These are phyloP conservation scores for Xanthorhoe spadicearia DNA, from an alignment of 2,888 invertebrate species.

Conservation along the genomic window DNA sequence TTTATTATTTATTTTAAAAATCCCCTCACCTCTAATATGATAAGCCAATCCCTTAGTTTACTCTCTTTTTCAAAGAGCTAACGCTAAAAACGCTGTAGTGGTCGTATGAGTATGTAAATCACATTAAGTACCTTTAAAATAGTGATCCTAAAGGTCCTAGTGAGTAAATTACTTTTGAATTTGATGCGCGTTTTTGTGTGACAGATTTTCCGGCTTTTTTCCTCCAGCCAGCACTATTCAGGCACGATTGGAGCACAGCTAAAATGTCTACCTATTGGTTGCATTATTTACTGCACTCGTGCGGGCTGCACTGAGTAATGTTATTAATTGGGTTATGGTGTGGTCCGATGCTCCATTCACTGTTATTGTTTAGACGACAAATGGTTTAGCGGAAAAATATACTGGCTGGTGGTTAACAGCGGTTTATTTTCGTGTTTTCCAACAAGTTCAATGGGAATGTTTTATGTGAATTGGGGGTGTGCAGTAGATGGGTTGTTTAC, in stretches of 20 bases:
- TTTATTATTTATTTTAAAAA: not conserved
- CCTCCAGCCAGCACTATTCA: not conserved
- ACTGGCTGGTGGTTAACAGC: not conserved
- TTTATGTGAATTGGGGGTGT: not conserved
- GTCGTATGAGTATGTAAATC: too few species aligned
- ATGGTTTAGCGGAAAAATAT: conserved; percentile 27
- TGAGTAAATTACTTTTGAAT: too few species aligned
- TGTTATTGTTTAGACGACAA: conserved; percentile 41
- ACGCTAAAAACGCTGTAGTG: too few species aligned
- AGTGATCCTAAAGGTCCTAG: too few species aligned
- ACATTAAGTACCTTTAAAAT: too few species aligned
- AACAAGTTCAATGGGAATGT: conserved; percentile 3
- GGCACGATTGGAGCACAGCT: conserved; percentile 29
- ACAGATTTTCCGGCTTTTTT: conserved; percentile 6
- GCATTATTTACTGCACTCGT: conserved; percentile 71
- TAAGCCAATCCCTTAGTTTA: too few species aligned
- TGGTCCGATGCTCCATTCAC: conserved; percentile 50
- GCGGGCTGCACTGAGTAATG: conserved; percentile 56
- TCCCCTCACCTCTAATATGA: not conserved
- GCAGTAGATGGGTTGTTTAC: not conserved
- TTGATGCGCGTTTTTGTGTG: too few species aligned
- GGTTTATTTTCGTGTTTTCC: not conserved
- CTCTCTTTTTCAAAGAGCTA: too few species aligned
- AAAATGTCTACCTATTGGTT: conserved; percentile 52
- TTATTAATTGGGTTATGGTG: conserved; percentile 70